Evolutionary conservation across 2,113 vertebrate species (phyloP).

Genomic region (Porphyrio hochstetteri): DNA sequence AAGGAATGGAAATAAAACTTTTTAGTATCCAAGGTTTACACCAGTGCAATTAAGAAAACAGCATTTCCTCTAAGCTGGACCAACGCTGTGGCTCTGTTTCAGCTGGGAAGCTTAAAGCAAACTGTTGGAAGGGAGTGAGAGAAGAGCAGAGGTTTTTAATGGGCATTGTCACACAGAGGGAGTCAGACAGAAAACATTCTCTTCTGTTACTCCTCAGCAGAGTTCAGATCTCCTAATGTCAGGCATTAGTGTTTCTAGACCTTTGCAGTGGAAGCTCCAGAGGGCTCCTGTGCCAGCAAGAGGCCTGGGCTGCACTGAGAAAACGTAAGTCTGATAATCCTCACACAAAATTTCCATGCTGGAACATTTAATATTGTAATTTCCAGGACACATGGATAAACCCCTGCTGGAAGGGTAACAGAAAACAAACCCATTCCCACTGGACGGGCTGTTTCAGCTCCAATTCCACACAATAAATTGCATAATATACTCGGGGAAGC

Average conservation of each 20-base stretch:
- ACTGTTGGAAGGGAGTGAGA: neutral
- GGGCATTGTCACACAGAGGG: neutral
- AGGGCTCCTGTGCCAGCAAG: neutral
- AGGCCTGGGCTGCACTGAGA: neutral
- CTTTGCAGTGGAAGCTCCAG: neutral
- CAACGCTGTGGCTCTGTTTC: neutral
- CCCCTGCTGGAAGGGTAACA: conserved; percentile 11
- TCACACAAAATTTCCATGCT: conserved; percentile 24
- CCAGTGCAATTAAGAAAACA: neutral
- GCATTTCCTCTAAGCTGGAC: neutral
- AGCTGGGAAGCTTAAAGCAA: neutral
- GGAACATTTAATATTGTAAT: conserved; percentile 31
- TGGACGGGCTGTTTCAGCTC: neutral
- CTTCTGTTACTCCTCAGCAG: neutral
- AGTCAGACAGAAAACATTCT: neutral
- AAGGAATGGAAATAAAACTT: neutral
- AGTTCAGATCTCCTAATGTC: neutral
- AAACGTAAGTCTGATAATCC: conserved; percentile 32
- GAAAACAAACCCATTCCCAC: conserved; percentile 4
- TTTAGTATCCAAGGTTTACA: neutral
- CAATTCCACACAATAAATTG: neutral
- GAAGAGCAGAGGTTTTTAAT: neutral
- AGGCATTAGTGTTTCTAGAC: conserved; percentile 22
- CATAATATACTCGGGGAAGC: neutral
- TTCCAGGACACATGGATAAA: conserved; percentile 37